Percentiles rank a stretch among this genome's conserved stretches.
Conservation (phyloP, 2,113 vertebrate genomes). For the Ctenomys sociabilis region DNA sequence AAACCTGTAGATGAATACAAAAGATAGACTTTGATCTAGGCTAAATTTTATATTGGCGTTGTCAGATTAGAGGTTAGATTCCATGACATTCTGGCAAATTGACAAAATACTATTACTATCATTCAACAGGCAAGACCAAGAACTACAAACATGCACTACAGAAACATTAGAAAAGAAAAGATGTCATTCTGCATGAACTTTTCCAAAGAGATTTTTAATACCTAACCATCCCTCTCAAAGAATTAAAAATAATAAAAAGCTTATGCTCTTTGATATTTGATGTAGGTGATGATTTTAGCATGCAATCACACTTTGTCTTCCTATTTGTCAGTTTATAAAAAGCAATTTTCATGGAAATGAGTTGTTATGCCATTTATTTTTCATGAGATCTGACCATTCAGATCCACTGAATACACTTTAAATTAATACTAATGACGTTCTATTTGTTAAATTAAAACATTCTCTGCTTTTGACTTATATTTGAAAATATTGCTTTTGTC, state of each 20-base stretch:
- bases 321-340: slow-evolving; percentile 22
- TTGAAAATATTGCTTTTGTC: slow-evolving; percentile 54
- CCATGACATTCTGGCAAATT: slow-evolving; percentile 1
- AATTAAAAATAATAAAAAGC: slow-evolving; percentile 20
- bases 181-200: neutral
- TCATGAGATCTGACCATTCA: slow-evolving; percentile 45
- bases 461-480: slow-evolving; percentile 20
- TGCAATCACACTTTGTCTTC: neutral
- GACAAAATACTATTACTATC: neutral
- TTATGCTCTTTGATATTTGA: slow-evolving; percentile 40
- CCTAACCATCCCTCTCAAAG: neutral
- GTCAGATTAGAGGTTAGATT: neutral
- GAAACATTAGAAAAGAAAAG: slow-evolving; percentile 52
- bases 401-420: neutral
- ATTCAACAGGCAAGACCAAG: neutral
- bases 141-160: slow-evolving; percentile 9
- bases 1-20: neutral
- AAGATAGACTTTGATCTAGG: slow-evolving; percentile 25
- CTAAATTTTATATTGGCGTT: neutral
- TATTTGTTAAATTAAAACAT: slow-evolving; percentile 16
- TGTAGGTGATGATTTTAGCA: slow-evolving; percentile 14
- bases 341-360: slow-evolving; percentile 14
- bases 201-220: neutral
- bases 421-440: slow-evolving; percentile 30
- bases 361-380: slow-evolving; percentile 42